Conservation (phyloP, 2,113 vertebrate genomes). For the Orthonyx spaldingii region DNA sequence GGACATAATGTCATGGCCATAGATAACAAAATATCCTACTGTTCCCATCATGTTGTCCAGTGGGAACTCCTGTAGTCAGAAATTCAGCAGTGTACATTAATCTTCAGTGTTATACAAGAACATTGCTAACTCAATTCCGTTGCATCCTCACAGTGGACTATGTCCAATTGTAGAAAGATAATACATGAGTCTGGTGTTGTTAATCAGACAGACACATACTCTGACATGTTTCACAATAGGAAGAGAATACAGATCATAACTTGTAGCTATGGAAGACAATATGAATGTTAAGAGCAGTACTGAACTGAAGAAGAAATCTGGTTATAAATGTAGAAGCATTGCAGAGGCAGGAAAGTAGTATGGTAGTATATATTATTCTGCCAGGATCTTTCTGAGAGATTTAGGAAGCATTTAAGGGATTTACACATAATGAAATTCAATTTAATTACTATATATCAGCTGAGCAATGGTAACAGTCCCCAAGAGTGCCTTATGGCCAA, state of each 20-base stretch:
- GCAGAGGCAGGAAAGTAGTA: not conserved
- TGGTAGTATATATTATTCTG: not conserved
- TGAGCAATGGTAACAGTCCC: not conserved
- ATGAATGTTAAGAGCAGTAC: not conserved
- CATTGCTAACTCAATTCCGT: slow-evolving; percentile 1
- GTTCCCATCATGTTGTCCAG: not conserved
- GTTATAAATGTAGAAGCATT: not conserved
- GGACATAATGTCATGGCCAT: not conserved
- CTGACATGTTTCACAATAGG: not conserved
- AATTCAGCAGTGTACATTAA: slow-evolving; percentile 19
- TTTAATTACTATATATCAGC: not conserved
- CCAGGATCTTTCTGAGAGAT: not conserved
- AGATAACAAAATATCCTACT: slow-evolving; percentile 17
- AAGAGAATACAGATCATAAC: not conserved
- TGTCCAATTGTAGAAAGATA: not conserved
- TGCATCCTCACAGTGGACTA: not conserved
- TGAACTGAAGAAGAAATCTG: not conserved
- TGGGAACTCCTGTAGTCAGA: slow-evolving; percentile 1
- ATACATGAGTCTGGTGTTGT: not conserved
- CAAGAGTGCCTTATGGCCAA: not conserved
- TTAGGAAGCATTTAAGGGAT: not conserved
- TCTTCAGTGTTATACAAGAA: slow-evolving; percentile 36
- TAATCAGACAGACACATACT: not conserved
- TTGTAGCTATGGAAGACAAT: not conserved
- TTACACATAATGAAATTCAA: not conserved